A percentile compares a stretch with the other conserved stretches of the same genome.
Conservation (phyloP, 1,140 invertebrate genomes). For the Musca vetustissima region DNA sequence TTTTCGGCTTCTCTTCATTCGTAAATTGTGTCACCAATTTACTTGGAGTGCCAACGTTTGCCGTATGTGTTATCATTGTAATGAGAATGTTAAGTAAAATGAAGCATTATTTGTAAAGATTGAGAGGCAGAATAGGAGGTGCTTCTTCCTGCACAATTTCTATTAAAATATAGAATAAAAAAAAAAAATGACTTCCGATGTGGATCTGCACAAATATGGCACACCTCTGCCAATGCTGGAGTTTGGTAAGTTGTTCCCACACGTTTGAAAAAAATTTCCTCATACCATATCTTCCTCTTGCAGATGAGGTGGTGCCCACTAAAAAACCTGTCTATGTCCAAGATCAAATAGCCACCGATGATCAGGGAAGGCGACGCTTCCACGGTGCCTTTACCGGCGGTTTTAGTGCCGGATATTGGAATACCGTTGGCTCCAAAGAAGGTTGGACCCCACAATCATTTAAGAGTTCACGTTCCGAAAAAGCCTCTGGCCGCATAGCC, state of each 20-base stretch:
- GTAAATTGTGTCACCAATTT: too few species aligned
- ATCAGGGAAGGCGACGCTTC: slow-evolving; percentile 87
- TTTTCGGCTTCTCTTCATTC: too few species aligned
- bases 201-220: slow-evolving; percentile 72
- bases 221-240: slow-evolving; percentile 75
- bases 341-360: slow-evolving; percentile 90
- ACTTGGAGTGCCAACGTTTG: too few species aligned
- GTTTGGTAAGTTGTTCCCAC: slow-evolving; percentile 64
- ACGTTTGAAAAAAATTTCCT: background rate
- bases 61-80: too few species aligned
- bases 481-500: slow-evolving; percentile 58
- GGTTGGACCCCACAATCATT: slow-evolving; percentile 93
- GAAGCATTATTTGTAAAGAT: too few species aligned
- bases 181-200: slow-evolving; percentile 59
- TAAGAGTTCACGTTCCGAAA: slow-evolving; percentile 81
- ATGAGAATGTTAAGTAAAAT: too few species aligned
- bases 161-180: too few species aligned
- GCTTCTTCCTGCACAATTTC: too few species aligned
- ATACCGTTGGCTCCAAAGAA: slow-evolving; percentile 93
- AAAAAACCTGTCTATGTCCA: slow-evolving; percentile 82
- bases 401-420: slow-evolving; percentile 97
- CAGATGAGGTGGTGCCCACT: slow-evolving; percentile 70
- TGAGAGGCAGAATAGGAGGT: too few species aligned
- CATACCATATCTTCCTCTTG: background rate
- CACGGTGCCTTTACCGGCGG: slow-evolving; percentile 99